These are phyloP conservation scores for Hycleus cichorii DNA, from an alignment of 1,140 invertebrate species.

Conservation along the genomic window DNA sequence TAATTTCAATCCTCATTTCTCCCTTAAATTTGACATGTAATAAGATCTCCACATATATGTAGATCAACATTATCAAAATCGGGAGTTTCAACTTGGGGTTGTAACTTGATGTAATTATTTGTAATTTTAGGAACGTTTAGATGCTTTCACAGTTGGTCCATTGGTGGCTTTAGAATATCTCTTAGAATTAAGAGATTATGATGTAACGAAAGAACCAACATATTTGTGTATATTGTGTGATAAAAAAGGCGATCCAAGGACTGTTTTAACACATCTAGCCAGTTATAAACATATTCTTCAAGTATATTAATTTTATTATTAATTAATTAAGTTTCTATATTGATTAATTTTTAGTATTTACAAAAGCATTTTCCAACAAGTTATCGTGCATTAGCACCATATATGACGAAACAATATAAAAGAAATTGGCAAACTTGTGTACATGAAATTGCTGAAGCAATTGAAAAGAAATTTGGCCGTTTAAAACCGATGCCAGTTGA, in stretches of 20 bases:
- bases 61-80: no score
- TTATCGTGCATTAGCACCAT: constrained; percentile 34
- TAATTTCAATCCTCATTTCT: no score
- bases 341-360: constrained; percentile 38
- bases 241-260: constrained; percentile 66
- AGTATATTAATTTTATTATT: constrained; percentile 12
- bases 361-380: constrained; percentile 49
- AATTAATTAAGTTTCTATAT: not conserved
- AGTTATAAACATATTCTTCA: constrained; percentile 56
- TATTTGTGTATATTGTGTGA: constrained; percentile 69
- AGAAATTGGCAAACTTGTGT: constrained; percentile 46
- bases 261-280: constrained; percentile 65
- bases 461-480: constrained; percentile 54
- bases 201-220: constrained; percentile 52
- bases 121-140: constrained; percentile 31
- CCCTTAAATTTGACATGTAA: no score
- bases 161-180: constrained; percentile 59
- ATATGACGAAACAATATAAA: constrained; percentile 44
- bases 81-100: no score
- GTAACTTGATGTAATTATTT: not conserved
- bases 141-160: constrained; percentile 37
- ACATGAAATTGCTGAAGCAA: constrained; percentile 50
- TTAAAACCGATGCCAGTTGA: constrained; percentile 50
- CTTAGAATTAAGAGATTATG: constrained; percentile 57
- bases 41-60: no score